Evolutionary conservation across 2,797 vertebrate species (phyloP).

Genomic region (Acanthurus tractus): DNA sequence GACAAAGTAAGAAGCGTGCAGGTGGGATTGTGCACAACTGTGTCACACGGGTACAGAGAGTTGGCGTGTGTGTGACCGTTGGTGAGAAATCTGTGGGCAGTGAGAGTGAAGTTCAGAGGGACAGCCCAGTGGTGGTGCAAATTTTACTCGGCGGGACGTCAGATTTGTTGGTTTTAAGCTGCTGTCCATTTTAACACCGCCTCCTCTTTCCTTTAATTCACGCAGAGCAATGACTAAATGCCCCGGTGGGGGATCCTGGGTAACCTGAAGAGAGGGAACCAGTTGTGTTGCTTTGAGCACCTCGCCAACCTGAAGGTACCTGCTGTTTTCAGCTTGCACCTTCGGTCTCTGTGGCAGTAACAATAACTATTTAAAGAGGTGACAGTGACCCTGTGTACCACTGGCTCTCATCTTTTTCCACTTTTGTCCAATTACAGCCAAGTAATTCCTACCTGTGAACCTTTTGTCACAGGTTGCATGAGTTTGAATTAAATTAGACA

Average conservation of each 20-base stretch:
- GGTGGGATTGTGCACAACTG: conserved; percentile 18
- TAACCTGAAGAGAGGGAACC: neutral
- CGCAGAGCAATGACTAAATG: conserved; percentile 38
- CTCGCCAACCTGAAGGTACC: neutral
- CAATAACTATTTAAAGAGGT: conserved; percentile 19
- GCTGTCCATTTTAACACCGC: conserved; percentile 41
- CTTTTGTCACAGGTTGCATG: neutral
- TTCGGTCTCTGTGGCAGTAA: neutral
- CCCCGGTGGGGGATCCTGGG: conserved; percentile 9
- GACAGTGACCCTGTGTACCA: neutral
- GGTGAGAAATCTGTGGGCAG: conserved; percentile 31
- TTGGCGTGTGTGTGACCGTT: neutral
- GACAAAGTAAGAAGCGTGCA: conserved; percentile 28
- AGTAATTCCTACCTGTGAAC: neutral
- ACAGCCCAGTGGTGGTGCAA: conserved; percentile 41
- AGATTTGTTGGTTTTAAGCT: conserved; percentile 47
- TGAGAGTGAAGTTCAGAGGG: conserved; percentile 33
- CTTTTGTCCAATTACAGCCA: neutral
- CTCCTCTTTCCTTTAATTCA: conserved; percentile 42
- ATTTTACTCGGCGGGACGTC: conserved; percentile 38
- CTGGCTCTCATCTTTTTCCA: neutral
- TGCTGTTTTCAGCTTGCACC: conserved; percentile 12
- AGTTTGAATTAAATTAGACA: neutral
- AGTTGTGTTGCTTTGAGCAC: conserved; percentile 15
- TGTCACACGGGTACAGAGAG: conserved; percentile 25